phyloP scores from a whole-genome alignment of 2,888 invertebrate species.

The Vanessa cardui region DNA sequence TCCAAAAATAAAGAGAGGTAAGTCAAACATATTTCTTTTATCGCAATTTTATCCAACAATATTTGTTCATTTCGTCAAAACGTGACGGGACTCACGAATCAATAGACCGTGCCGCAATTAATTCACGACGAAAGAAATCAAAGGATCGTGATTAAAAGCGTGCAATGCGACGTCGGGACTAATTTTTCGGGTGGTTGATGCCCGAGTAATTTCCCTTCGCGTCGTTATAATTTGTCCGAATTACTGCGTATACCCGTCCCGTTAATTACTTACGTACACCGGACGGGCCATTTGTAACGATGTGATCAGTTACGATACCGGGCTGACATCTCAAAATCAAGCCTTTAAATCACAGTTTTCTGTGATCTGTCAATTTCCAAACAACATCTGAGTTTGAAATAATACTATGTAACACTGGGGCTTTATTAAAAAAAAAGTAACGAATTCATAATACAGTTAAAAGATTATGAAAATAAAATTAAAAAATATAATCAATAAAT shows the following conservation, averaged over 20 bases:
- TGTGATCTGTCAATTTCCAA: too few species aligned
- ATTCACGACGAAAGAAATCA: constrained; percentile 46
- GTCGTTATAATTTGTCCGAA: constrained; percentile 62
- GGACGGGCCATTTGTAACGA: constrained; percentile 32
- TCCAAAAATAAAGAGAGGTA: background rate
- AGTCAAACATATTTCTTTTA: constrained; percentile 1
- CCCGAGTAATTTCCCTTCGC: constrained; percentile 44
- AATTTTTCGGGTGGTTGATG: constrained; percentile 45
- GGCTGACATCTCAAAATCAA: background rate
- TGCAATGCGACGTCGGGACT: constrained; percentile 41
- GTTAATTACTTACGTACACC: constrained; percentile 34
- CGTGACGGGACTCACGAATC: constrained; percentile 30
- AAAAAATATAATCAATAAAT: too few species aligned
- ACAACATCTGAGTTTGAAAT: background rate
- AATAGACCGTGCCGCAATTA: constrained; percentile 38
- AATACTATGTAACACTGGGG: too few species aligned
- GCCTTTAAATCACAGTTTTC: constrained; percentile 2
- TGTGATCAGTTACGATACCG: constrained; percentile 15
- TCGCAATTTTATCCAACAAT: constrained; percentile 10
- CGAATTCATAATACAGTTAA: too few species aligned
- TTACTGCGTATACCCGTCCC: constrained; percentile 46
- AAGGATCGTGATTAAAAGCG: constrained; percentile 48
- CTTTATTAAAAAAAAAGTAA: too few species aligned
- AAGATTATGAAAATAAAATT: too few species aligned
- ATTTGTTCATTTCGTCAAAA: constrained; percentile 33